A percentile compares a stretch with the other conserved stretches of the same genome.
phyloP scores from a whole-genome alignment of 2,797 vertebrate genomes.

The Uromys caudimaculatus region DNA sequence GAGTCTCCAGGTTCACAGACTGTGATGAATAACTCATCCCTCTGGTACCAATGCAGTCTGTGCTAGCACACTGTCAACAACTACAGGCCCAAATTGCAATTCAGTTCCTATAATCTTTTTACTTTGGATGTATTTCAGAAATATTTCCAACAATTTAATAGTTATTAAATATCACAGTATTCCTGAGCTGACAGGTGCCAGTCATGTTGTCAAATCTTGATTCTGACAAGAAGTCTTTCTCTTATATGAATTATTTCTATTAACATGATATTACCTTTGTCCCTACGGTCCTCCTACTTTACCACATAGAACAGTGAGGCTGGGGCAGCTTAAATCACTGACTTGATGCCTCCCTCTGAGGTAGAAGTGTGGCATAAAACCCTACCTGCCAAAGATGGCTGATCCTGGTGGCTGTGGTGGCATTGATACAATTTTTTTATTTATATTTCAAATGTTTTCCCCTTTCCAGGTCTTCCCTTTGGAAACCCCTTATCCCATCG shows the following conservation, averaged over 20 bases:
- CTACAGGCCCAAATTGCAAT: neutral
- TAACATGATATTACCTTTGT: rapidly evolving
- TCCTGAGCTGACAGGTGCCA: neutral
- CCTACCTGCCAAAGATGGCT: rapidly evolving
- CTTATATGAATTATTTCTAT: rapidly evolving
- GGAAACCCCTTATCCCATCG: too few species aligned
- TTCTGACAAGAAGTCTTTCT: neutral
- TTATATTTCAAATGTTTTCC: too few species aligned
- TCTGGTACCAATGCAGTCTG: neutral
- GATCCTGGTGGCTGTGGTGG: neutral
- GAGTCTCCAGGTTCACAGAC: neutral
- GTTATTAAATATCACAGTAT: too few species aligned
- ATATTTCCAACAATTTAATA: neutral
- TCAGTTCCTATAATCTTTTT: neutral
- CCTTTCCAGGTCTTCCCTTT: too few species aligned
- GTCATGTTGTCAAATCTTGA: rapidly evolving
- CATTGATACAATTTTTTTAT: neutral
- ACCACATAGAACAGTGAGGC: rapidly evolving
- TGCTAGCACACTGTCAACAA: neutral
- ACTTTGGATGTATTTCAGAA: neutral
- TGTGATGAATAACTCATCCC: neutral
- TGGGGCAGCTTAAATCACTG: too few species aligned
- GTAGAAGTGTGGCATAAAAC: neutral
- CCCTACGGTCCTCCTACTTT: rapidly evolving
- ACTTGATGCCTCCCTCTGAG: neutral